Conservation (phyloP, 2,797 vertebrate genomes). For the Antrozous pallidus region DNA sequence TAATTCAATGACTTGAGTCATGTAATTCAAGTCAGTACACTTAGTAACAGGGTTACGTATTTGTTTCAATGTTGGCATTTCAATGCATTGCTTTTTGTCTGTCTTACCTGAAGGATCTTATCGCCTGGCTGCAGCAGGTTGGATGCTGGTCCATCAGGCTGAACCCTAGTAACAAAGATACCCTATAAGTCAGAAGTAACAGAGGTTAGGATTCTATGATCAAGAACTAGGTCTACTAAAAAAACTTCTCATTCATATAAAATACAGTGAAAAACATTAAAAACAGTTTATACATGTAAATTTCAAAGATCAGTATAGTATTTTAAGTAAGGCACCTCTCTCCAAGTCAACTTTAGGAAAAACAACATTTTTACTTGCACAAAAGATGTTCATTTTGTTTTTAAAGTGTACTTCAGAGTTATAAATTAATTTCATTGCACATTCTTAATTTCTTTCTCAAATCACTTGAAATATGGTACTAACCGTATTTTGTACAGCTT, state of each 20-base stretch:
- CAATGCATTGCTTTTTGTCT: not conserved
- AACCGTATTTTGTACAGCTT: not conserved
- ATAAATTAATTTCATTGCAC: not conserved
- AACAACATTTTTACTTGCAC: not conserved
- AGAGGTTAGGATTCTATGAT: conserved; percentile 95
- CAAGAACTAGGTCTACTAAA: conserved; percentile 74
- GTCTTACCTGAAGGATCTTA: conserved; percentile 97
- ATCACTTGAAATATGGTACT: not conserved
- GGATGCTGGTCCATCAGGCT: conserved; percentile 97
- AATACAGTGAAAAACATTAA: conserved; percentile 44
- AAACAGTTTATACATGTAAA: not conserved
- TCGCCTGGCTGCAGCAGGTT: conserved; percentile 96
- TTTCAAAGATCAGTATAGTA: not conserved
- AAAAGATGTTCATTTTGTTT: not conserved
- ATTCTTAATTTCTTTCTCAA: not conserved
- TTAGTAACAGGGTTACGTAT: not conserved
- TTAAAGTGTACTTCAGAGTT: not conserved
- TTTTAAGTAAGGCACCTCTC: not conserved
- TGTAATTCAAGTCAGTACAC: not conserved
- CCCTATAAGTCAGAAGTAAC: conserved; percentile 99
- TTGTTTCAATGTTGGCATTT: not conserved
- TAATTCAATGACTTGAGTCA: not conserved
- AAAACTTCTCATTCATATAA: conserved; percentile 52
- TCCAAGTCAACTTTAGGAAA: conserved; percentile 9
- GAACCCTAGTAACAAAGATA: conserved; percentile 99